Evolutionary conservation across 2,113 vertebrate genomes (phyloP).

Genomic region (Sturnira hondurensis): DNA sequence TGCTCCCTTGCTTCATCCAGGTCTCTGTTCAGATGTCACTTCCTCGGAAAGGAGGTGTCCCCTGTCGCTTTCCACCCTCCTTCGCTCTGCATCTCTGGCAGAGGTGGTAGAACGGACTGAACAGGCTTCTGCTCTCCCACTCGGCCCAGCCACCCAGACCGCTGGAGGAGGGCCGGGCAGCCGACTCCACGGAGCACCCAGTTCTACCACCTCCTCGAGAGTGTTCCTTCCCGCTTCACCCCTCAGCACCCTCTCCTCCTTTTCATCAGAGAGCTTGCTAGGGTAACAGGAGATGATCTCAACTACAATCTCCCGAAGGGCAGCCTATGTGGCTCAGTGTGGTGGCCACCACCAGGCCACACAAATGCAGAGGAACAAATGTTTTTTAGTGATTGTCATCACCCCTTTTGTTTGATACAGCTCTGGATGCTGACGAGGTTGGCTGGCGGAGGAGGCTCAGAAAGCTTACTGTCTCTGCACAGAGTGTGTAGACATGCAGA

Average conservation of each 20-base stretch:
- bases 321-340: neutral
- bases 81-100: neutral
- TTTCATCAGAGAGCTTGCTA: neutral
- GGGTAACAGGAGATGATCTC: neutral
- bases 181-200: neutral
- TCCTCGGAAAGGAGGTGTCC: neutral
- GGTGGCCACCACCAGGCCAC: neutral
- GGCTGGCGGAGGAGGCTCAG: neutral
- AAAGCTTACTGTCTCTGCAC: neutral
- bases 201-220: neutral
- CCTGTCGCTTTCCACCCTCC: neutral
- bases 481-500: neutral
- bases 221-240: neutral
- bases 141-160: neutral
- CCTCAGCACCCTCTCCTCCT: neutral
- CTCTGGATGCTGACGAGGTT: constrained; percentile 4
- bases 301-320: accelerated
- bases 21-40: neutral
- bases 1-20: neutral
- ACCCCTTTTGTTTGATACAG: neutral
- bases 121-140: accelerated
- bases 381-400: neutral
- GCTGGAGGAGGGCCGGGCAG: neutral
- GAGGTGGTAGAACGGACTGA: neutral
- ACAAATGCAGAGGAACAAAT: neutral